Conservation (phyloP, 2,888 invertebrate species). For the Drosophila suboccidentalis region DNA sequence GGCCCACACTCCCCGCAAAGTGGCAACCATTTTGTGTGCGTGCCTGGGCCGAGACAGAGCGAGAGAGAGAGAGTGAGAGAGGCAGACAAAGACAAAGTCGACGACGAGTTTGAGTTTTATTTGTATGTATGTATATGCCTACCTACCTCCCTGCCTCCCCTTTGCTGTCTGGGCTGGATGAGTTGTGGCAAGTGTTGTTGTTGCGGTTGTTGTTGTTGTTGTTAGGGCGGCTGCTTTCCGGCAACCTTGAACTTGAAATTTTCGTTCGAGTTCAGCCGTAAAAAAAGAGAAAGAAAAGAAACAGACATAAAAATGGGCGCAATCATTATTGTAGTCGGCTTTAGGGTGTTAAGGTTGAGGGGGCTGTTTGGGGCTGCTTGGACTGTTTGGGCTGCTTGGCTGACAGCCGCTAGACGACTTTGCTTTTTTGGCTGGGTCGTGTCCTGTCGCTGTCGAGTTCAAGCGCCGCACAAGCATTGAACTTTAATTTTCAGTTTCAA, state of each 20-base stretch:
- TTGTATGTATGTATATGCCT: slow-evolving; percentile 19
- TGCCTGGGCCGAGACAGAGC: slow-evolving; percentile 26
- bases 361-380: neutral
- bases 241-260: slow-evolving; percentile 84
- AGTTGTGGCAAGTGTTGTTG: slow-evolving; percentile 29
- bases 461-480: slow-evolving; percentile 75
- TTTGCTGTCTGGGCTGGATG: slow-evolving; percentile 38
- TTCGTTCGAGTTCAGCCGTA: slow-evolving; percentile 71
- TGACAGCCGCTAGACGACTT: slow-evolving; percentile 48
- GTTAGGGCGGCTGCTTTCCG: slow-evolving; percentile 67
- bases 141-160: slow-evolving; percentile 1
- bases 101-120: slow-evolving; percentile 17
- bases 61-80: neutral
- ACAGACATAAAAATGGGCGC: slow-evolving; percentile 61
- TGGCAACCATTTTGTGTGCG: slow-evolving; percentile 57
- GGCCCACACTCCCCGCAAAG: slow-evolving; percentile 40
- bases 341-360: neutral
- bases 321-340: slow-evolving; percentile 40
- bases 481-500: slow-evolving; percentile 75
- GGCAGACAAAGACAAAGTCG: slow-evolving; percentile 49
- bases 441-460: slow-evolving; percentile 63
- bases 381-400: neutral
- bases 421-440: slow-evolving; percentile 50
- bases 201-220: slow-evolving; percentile 28
- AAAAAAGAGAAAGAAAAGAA: slow-evolving; percentile 36